Evolutionary conservation across 2,797 vertebrate genomes (phyloP).

Genomic region (Melanotaenia maccullochi): DNA sequence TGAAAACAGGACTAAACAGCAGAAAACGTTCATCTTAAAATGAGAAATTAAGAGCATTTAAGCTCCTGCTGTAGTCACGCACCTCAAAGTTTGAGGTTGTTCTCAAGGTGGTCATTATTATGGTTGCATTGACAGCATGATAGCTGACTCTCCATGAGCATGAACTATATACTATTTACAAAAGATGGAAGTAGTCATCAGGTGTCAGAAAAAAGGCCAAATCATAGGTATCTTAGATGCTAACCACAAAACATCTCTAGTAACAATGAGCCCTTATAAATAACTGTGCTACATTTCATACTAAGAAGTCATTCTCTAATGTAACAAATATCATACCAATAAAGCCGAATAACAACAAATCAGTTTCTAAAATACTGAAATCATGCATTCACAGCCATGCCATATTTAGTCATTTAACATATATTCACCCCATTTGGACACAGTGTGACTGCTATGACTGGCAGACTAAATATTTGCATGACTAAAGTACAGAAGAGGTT

Average conservation of each 20-base stretch:
- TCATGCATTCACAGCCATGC: neutral
- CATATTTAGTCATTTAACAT: neutral
- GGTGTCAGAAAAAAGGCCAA: neutral
- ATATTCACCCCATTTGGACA: neutral
- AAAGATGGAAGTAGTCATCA: neutral
- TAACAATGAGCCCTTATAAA: neutral
- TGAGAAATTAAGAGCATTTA: neutral
- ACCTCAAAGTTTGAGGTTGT: neutral
- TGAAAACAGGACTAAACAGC: neutral
- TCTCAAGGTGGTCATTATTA: neutral
- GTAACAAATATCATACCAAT: neutral
- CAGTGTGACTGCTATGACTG: neutral
- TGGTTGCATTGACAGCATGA: neutral
- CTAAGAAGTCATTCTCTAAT: neutral
- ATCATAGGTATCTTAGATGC: no score
- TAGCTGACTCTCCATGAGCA: neutral
- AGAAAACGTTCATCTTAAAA: neutral
- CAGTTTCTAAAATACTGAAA: neutral
- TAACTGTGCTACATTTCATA: neutral
- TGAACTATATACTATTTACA: neutral
- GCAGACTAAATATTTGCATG: neutral
- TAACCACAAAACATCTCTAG: no score
- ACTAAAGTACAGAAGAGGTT: neutral
- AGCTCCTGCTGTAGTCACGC: neutral
- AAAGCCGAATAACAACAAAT: neutral